Evolutionary conservation across 1,140 invertebrate species (phyloP).

Genomic region (Zaprionus kolodkinae): DNA sequence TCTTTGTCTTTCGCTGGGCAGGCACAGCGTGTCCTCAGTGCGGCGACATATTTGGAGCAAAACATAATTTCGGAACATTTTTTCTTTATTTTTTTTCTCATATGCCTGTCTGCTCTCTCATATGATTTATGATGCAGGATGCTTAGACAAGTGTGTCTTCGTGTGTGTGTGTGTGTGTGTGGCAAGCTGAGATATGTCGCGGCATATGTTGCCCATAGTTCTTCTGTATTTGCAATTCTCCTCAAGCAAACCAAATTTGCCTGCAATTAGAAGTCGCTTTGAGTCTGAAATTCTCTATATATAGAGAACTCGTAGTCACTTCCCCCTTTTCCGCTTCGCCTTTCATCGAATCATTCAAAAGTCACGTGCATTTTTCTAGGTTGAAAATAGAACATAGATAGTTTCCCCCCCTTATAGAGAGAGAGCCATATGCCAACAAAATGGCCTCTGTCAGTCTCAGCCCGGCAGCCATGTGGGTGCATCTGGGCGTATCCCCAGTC

Average conservation of each 20-base stretch:
- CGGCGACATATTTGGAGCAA: constrained; percentile 70
- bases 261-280: background rate
- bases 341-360: constrained; percentile 45
- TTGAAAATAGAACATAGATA: constrained; percentile 55
- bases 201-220: constrained; percentile 29
- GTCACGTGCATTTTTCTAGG: constrained; percentile 68
- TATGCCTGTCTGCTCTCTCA: constrained; percentile 41
- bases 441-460: constrained; percentile 40
- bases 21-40: constrained; percentile 19
- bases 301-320: background rate
- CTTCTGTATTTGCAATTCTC: background rate
- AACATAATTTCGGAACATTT: constrained; percentile 51
- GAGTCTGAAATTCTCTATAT: background rate
- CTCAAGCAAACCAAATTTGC: too few species aligned
- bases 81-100: constrained; percentile 26
- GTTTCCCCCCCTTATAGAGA: background rate
- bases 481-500: constrained; percentile 8
- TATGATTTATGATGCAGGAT: constrained; percentile 65
- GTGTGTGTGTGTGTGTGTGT: constrained; percentile 46
- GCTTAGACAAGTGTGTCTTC: constrained; percentile 64
- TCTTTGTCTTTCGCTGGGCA: constrained; percentile 39
- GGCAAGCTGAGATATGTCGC: too few species aligned
- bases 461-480: constrained; percentile 24
- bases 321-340: background rate
- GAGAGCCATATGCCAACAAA: constrained; percentile 55